Conservation (phyloP, 2,888 invertebrate species). For the Zeuzera pyrina region DNA sequence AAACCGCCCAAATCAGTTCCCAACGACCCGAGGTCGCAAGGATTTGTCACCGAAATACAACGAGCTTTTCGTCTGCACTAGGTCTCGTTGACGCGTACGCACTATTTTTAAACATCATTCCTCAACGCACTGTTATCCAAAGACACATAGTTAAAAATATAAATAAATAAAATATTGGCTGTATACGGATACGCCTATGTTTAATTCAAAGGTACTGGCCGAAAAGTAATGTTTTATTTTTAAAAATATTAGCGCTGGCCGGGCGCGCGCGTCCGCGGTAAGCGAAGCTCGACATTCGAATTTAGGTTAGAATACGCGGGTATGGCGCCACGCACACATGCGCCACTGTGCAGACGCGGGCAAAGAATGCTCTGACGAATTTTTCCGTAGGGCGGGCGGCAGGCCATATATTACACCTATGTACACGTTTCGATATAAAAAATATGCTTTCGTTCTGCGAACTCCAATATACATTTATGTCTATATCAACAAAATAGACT, state of each 20-base stretch:
- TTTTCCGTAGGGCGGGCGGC: not conserved
- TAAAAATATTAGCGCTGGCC: slow-evolving; percentile 51
- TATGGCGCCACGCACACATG: slow-evolving; percentile 59
- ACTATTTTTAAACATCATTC: slow-evolving; percentile 50
- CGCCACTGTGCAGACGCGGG: slow-evolving; percentile 34
- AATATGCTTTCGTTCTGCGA: no score
- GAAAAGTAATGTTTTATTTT: slow-evolving; percentile 43
- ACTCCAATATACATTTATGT: no score
- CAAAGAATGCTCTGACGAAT: slow-evolving; percentile 31
- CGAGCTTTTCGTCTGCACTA: slow-evolving; percentile 28
- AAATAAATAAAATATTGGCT: not conserved
- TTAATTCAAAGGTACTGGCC: not conserved
- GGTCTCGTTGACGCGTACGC: slow-evolving; percentile 18
- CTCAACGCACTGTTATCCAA: slow-evolving; percentile 11
- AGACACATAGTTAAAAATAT: not conserved
- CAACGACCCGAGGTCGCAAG: slow-evolving; percentile 23
- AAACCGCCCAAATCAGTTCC: slow-evolving; percentile 17
- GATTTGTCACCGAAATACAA: slow-evolving; percentile 49
- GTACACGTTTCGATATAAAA: no score
- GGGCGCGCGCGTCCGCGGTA: slow-evolving; percentile 50
- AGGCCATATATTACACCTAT: no score
- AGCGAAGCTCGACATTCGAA: slow-evolving; percentile 59
- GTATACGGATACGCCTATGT: no score
- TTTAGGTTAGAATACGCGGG: slow-evolving; percentile 68
- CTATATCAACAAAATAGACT: no score